Percentiles rank a stretch among this genome's conserved stretches.
These are phyloP conservation scores for Sus cebifrons DNA, from an alignment of 2,797 vertebrate genomes.

Conservation along the genomic window DNA sequence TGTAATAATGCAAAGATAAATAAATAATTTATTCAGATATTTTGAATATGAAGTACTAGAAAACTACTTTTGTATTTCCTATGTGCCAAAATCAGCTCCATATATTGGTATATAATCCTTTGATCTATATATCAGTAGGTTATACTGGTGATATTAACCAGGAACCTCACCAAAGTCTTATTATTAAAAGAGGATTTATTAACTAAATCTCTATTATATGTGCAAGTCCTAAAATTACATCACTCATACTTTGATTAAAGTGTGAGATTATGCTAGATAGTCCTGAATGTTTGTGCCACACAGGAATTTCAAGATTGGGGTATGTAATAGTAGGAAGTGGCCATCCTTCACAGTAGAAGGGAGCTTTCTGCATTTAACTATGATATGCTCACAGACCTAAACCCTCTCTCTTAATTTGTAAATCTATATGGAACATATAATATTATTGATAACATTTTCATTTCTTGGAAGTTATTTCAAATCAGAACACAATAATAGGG, in stretches of 20 bases:
- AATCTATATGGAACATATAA: neutral
- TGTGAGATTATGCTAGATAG: neutral
- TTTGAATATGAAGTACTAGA: neutral
- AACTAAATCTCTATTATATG: neutral
- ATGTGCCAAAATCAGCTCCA: neutral
- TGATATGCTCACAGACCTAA: neutral
- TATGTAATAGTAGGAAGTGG: neutral
- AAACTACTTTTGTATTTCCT: neutral
- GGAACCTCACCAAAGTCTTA: neutral
- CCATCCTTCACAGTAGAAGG: neutral
- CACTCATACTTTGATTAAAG: neutral
- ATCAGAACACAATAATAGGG: neutral
- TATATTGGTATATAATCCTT: neutral
- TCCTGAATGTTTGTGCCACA: neutral
- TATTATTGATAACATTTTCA: slow-evolving; percentile 13
- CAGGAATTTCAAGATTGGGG: neutral
- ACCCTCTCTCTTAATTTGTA: neutral
- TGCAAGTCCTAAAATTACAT: neutral
- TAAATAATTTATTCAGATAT: neutral
- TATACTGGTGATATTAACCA: neutral
- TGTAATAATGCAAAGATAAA: neutral
- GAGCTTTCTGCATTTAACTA: neutral
- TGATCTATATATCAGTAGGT: neutral
- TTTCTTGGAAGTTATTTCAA: slow-evolving; percentile 59
- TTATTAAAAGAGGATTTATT: neutral